Conservation (phyloP, 2,113 vertebrate genomes). For the Benitochromis conjunctus region DNA sequence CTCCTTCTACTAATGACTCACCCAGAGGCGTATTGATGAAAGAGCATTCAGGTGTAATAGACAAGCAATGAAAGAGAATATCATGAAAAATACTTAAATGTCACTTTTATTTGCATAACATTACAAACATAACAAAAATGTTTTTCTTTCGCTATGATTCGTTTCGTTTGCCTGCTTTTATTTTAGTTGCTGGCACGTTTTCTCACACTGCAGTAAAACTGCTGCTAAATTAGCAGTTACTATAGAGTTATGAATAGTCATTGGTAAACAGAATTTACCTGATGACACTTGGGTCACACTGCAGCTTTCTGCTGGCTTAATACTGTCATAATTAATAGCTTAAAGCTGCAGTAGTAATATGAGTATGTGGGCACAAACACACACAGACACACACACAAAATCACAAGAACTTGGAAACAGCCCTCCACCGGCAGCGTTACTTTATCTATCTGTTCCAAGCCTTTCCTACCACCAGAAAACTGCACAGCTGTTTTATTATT, state of each 20-base stretch:
- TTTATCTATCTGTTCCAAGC: not conserved
- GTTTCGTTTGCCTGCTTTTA: not conserved
- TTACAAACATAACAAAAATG: not conserved
- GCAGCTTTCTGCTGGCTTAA: not conserved
- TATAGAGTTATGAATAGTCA: not conserved
- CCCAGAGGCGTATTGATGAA: slow-evolving; percentile 25
- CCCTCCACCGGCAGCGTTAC: not conserved
- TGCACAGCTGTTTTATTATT: not conserved
- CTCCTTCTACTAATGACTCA: slow-evolving; percentile 9
- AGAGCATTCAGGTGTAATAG: slow-evolving; percentile 13
- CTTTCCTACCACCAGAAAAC: not conserved
- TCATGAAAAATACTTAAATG: slow-evolving; percentile 1
- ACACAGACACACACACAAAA: not conserved
- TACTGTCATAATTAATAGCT: not conserved
- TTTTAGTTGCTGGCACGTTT: not conserved
- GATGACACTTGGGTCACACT: not conserved
- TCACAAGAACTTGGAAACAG: not conserved
- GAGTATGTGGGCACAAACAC: not conserved
- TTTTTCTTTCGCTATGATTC: not conserved
- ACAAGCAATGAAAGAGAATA: slow-evolving; percentile 25
- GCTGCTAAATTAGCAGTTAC: not conserved
- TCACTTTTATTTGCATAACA: slow-evolving; percentile 12
- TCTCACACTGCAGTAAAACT: not conserved
- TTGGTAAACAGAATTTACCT: not conserved
- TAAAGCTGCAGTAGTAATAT: not conserved